Evolutionary conservation across 2,113 vertebrate species (phyloP), one percentile per base, ranked within the genome.

Genomic region (Haemorhous mexicanus): DNA sequence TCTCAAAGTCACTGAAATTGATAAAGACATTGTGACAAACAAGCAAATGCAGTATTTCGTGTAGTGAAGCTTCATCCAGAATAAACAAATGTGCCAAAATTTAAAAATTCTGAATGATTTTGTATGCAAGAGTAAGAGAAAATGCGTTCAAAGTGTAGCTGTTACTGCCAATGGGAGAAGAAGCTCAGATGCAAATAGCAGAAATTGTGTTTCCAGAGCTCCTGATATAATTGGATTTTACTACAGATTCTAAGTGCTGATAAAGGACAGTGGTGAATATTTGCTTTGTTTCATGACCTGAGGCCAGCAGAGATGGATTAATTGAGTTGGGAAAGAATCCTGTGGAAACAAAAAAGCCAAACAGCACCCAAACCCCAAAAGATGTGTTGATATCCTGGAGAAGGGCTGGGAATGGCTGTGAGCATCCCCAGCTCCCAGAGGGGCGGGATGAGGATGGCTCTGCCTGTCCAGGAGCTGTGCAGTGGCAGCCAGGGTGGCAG

Each of bases 401-500:
- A 18, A 13, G 1, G n/a, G 35, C 16, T 69, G 32, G 62, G 46
- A 6, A 2, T 1, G 30, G n/a, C 10, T 19, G 13, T 1, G 87
- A 18, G 64, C 3, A 6, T 7, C 53, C 75, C 3, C 0, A 7
- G 44, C 70, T 62, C 5, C 20, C 16, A 1, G 61, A 5, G 61
- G 22, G 5, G 30, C 81, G 13, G 76, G 47, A 1, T 6, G 0
- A 21, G 1, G 1, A 3, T 4, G n/a, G 58, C 18, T 7, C 58
- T 84, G 83, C 67, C 66, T 6, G 26, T 46, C 56, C 2, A 4
- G 75, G 66, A 53, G 37, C 74, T 10, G 9, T 13, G 76, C 13
- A 6, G 7, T 1, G 44, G 1, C 4, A 7, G 44, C 0, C 21
- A 14, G 63, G 66, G 24, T 20, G 89, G 55, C 4, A 56, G 81